phyloP scores from a whole-genome alignment of 2,113 vertebrate genomes.

The Falcunculus frontatus region DNA sequence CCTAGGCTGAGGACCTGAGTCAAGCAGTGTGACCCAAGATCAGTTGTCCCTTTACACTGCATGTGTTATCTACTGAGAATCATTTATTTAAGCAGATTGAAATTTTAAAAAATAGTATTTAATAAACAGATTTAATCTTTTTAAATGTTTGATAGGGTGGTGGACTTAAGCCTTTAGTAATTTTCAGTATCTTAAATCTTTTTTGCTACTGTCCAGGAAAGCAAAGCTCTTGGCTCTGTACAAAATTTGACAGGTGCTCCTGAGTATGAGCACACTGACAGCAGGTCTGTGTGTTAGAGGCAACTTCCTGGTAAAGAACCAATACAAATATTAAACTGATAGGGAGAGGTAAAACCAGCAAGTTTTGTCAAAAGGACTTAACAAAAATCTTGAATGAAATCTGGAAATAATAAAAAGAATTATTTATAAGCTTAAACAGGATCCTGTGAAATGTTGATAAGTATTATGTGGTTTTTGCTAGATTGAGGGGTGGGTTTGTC shows the following conservation, averaged over 20 bases:
- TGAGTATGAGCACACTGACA: not conserved
- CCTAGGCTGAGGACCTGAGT: not conserved
- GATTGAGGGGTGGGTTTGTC: constrained; percentile 27
- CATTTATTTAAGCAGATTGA: not conserved
- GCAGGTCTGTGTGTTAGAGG: constrained; percentile 23
- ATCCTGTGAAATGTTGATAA: constrained; percentile 32
- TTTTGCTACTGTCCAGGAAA: not conserved
- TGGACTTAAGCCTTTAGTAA: not conserved
- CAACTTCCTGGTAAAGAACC: not conserved
- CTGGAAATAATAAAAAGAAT: constrained; percentile 51
- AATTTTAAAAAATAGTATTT: not conserved
- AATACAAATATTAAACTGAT: constrained; percentile 47
- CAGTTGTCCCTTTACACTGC: not conserved
- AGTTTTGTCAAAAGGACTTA: constrained; percentile 50
- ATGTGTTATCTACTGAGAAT: not conserved
- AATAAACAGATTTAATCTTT: not conserved
- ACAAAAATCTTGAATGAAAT: constrained; percentile 67
- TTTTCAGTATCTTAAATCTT: constrained; percentile 5
- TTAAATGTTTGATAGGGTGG: not conserved
- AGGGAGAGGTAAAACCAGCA: constrained; percentile 52
- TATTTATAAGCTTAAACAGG: constrained; percentile 56
- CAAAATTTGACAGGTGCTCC: constrained; percentile 25
- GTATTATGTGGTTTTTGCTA: not conserved
- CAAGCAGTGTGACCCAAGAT: not conserved
- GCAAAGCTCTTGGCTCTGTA: not conserved